phyloP scores from a whole-genome alignment of 1,140 invertebrate species.

The Archivesica marissinica region DNA sequence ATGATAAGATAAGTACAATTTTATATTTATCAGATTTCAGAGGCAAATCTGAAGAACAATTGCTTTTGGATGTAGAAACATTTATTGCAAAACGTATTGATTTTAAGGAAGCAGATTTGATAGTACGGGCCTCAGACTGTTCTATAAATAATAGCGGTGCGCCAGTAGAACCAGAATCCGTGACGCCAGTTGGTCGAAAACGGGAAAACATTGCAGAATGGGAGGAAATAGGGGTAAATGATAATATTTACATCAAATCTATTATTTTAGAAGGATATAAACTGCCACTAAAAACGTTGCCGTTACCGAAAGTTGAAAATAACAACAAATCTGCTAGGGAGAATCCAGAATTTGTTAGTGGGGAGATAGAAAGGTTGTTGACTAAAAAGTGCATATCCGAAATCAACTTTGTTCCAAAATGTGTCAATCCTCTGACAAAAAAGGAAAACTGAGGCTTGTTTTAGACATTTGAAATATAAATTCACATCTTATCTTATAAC shows the following conservation, averaged over 20 bases:
- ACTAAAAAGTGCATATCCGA: not conserved
- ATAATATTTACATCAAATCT: not conserved
- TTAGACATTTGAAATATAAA: slow-evolving; percentile 58
- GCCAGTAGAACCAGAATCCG: not conserved
- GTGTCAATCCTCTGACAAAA: slow-evolving; percentile 33
- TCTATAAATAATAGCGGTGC: not conserved
- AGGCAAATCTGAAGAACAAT: too few relatives aligned
- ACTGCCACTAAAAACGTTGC: not conserved
- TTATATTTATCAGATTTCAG: too few relatives aligned
- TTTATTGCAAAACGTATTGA: not conserved
- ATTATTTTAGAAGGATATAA: not conserved
- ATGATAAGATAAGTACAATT: slow-evolving; percentile 35
- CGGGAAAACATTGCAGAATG: not conserved
- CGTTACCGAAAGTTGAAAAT: not conserved
- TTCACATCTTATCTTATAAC: slow-evolving; percentile 13
- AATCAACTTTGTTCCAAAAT: not conserved
- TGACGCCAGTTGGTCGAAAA: not conserved
- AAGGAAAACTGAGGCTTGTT: slow-evolving; percentile 28
- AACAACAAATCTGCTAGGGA: slow-evolving; percentile 52
- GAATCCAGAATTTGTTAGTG: slow-evolving; percentile 23
- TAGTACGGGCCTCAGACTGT: not conserved
- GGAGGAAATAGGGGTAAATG: not conserved
- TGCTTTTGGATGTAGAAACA: slow-evolving; percentile 11
- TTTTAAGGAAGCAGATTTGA: not conserved
- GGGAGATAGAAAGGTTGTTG: slow-evolving; percentile 22